Evolutionary conservation across 2,797 vertebrate species (phyloP).

Genomic region (Epinephelus awoara): DNA sequence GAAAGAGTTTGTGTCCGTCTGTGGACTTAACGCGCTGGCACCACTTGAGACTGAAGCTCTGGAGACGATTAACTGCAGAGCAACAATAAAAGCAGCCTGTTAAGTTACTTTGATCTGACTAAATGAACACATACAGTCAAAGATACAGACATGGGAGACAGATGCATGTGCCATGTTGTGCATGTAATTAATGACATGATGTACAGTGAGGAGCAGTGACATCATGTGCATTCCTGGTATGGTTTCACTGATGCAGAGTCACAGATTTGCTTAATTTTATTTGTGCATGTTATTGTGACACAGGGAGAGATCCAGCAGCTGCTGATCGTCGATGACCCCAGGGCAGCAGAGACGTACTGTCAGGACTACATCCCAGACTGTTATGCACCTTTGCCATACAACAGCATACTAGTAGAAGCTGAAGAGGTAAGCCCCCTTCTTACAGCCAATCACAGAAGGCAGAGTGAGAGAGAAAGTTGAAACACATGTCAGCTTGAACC

Average conservation of each 20-base stretch:
- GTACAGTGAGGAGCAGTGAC: conserved; percentile 9
- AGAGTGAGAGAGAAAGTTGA: neutral
- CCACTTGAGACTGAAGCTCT: conserved; percentile 55
- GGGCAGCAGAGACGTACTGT: conserved; percentile 89
- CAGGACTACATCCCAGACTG: conserved; percentile 90
- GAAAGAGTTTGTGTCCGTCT: conserved; percentile 31
- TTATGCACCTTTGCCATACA: conserved; percentile 79
- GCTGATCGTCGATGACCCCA: conserved; percentile 87
- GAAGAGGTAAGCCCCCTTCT: conserved; percentile 75
- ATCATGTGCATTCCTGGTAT: conserved; percentile 21
- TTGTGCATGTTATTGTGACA: conserved; percentile 37
- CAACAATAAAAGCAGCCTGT: conserved; percentile 56
- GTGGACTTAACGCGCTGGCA: conserved; percentile 22
- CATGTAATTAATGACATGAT: conserved; percentile 21
- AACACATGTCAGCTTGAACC: neutral
- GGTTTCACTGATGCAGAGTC: conserved; percentile 5
- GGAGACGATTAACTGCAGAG: conserved; percentile 66
- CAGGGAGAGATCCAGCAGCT: conserved; percentile 96
- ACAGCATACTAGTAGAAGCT: conserved; percentile 78
- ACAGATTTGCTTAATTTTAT: too few species aligned
- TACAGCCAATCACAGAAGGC: neutral
- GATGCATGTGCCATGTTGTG: conserved; percentile 26
- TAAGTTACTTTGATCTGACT: conserved; percentile 75
- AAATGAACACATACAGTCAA: conserved; percentile 43
- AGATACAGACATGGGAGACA: conserved; percentile 39